These are phyloP conservation scores for Vannuccia rotundouncinata DNA, from an alignment of 2,888 invertebrate genomes.

Conservation along the genomic window DNA sequence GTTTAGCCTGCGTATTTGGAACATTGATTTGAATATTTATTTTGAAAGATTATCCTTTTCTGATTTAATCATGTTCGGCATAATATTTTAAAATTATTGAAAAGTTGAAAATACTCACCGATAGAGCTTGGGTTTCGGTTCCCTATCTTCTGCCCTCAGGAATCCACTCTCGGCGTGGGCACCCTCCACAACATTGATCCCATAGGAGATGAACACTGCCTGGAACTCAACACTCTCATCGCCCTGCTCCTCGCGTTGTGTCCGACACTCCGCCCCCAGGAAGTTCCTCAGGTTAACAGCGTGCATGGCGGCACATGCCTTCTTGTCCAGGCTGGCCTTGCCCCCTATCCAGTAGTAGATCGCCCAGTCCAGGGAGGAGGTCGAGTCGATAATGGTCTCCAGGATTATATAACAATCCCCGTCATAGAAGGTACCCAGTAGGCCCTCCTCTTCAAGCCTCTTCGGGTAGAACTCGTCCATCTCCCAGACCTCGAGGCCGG, in stretches of 20 bases:
- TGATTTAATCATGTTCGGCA: too few relatives aligned
- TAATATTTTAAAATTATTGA: too few relatives aligned
- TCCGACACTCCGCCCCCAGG: constrained; percentile 83
- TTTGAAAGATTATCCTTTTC: too few relatives aligned
- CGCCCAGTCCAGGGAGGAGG: constrained; percentile 75
- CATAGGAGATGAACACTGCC: constrained; percentile 19
- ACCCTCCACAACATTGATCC: constrained; percentile 69
- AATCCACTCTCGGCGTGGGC: constrained; percentile 95
- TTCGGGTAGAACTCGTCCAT: constrained; percentile 41
- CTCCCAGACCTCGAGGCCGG: constrained; percentile 40
- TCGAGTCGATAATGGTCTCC: constrained; percentile 74
- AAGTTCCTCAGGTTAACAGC: constrained; percentile 94
- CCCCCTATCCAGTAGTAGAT: constrained; percentile 99
- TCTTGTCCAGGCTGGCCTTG: constrained; percentile 85
- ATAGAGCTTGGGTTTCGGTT: constrained; percentile 31
- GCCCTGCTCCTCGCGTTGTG: constrained; percentile 88
- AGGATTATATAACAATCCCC: constrained; percentile 96
- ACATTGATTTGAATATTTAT: too few relatives aligned
- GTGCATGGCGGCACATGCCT: constrained; percentile 93
- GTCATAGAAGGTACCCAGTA: constrained; percentile 90
- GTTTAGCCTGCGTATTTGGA: too few relatives aligned
- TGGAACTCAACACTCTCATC: constrained; percentile 90
- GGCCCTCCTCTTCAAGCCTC: constrained; percentile 34
- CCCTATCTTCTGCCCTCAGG: constrained; percentile 81
- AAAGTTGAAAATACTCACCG: too few relatives aligned